phyloP scores from a whole-genome alignment of 2,113 vertebrate genomes.

The Halcyon malimbica region DNA sequence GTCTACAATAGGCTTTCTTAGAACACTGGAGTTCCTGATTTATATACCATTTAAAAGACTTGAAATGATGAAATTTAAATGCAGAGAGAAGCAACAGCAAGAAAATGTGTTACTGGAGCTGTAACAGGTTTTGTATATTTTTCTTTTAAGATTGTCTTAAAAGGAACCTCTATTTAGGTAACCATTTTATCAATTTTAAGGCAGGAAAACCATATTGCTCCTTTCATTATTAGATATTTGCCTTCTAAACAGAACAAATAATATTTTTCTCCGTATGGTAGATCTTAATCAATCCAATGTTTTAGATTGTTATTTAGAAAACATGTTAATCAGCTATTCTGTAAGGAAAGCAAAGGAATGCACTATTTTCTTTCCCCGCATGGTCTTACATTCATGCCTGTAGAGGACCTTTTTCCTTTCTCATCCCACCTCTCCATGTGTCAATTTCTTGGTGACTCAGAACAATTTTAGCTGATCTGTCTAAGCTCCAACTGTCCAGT shows the following conservation, averaged over 20 bases:
- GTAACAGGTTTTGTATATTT: not conserved
- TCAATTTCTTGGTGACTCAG: constrained; percentile 11
- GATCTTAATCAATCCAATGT: not conserved
- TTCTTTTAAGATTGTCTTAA: not conserved
- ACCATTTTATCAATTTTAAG: not conserved
- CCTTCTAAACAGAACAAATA: not conserved
- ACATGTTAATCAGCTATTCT: not conserved
- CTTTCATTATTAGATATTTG: not conserved
- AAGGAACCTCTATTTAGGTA: not conserved
- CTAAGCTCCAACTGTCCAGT: not conserved
- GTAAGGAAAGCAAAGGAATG: not conserved
- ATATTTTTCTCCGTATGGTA: not conserved
- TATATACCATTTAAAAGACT: not conserved
- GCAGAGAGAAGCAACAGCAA: not conserved
- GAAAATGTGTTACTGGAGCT: not conserved
- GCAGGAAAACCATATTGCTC: not conserved
- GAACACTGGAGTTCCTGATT: not conserved
- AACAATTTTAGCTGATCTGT: not conserved
- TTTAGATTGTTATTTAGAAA: constrained; percentile 14
- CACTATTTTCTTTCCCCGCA: not conserved
- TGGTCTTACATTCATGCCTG: not conserved
- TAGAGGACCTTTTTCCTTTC: not conserved
- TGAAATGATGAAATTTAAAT: constrained; percentile 15
- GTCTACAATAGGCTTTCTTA: not conserved
- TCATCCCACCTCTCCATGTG: not conserved